A percentile compares a stretch with the other conserved stretches of the same genome.
Evolutionary conservation across 2,888 invertebrate genomes (phyloP).

Genomic region (Ennomos quercinarius): DNA sequence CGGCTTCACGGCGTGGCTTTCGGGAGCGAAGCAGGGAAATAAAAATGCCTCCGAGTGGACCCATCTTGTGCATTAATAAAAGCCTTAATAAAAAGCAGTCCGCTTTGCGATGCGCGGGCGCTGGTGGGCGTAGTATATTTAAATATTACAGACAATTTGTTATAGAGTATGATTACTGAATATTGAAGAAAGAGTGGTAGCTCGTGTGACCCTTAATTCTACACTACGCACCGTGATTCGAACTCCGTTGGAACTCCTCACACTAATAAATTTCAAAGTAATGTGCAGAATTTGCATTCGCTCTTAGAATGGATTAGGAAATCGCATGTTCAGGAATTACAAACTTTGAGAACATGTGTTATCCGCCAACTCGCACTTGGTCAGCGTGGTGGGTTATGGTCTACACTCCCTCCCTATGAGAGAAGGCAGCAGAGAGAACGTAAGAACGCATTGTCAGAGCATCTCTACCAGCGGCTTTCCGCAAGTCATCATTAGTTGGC

Average conservation of each 20-base stretch:
- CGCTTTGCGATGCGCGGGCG: slow-evolving; percentile 74
- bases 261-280: too few relatives aligned
- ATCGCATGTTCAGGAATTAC: too few relatives aligned
- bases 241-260: too few relatives aligned
- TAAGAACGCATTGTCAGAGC: too few relatives aligned
- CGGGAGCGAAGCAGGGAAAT: slow-evolving; percentile 69
- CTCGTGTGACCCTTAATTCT: too few relatives aligned
- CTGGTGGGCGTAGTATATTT: slow-evolving; percentile 57
- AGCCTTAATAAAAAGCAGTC: slow-evolving; percentile 76
- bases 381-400: too few relatives aligned
- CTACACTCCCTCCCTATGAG: too few relatives aligned
- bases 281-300: background rate
- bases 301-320: background rate
- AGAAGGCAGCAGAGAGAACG: too few relatives aligned
- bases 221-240: background rate
- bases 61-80: slow-evolving; percentile 73
- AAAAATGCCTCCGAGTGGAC: slow-evolving; percentile 71
- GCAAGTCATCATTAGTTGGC: too few relatives aligned
- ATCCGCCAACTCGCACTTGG: too few relatives aligned
- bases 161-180: background rate
- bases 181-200: background rate
- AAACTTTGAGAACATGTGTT: too few relatives aligned
- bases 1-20: slow-evolving; percentile 39
- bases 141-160: slow-evolving; percentile 43
- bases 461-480: too few relatives aligned